A percentile compares a stretch with the other conserved stretches of the same genome.
Evolutionary conservation across 2,113 vertebrate genomes (phyloP).

Genomic region (Equus przewalskii): DNA sequence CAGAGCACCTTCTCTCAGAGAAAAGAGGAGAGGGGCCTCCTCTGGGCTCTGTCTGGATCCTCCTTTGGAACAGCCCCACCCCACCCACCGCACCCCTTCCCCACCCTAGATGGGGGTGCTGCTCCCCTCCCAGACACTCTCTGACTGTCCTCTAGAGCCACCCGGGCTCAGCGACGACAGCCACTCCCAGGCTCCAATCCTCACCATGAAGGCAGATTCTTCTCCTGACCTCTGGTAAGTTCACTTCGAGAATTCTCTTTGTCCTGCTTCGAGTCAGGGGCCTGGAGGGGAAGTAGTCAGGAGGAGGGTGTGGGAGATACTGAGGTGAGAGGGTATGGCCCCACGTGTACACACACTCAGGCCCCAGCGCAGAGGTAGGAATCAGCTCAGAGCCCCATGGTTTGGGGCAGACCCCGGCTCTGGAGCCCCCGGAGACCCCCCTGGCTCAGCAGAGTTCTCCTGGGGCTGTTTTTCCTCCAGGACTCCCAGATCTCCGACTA

Average conservation of each 20-base stretch:
- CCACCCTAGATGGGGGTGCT: not conserved
- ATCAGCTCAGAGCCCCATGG: not conserved
- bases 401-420: not conserved
- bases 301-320: not conserved
- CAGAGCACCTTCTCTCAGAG: conserved; percentile 70
- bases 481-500: not conserved
- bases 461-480: not conserved
- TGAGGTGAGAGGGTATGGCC: not conserved
- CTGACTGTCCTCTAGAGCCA: conserved; percentile 41
- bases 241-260: conserved; percentile 74
- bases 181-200: not conserved
- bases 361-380: not conserved
- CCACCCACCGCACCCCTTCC: not conserved
- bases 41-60: not conserved
- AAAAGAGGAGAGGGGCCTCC: conserved; percentile 56
- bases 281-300: not conserved
- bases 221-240: conserved; percentile 86
- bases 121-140: not conserved
- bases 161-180: conserved; percentile 53
- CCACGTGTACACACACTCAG: not conserved
- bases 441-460: not conserved
- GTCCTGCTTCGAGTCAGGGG: not conserved
- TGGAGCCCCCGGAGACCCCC: not conserved
- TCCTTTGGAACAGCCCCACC: not conserved
- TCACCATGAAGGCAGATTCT: conserved; percentile 68